Percentiles rank a stretch among this genome's conserved stretches.
These are phyloP conservation scores for Ascaphus truei DNA, from an alignment of 2,113 vertebrate genomes.

Conservation along the genomic window DNA sequence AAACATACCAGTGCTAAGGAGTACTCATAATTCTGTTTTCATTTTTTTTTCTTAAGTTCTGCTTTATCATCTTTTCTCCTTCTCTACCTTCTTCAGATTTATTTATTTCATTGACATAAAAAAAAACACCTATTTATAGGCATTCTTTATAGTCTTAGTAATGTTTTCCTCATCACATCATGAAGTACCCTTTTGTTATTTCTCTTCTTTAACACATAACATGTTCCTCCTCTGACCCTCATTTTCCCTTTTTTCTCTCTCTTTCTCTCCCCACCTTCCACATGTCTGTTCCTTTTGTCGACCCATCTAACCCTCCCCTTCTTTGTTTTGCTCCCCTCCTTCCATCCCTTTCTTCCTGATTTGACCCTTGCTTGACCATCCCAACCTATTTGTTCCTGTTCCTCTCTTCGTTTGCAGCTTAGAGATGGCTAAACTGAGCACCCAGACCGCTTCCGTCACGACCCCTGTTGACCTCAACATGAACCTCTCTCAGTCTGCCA, in stretches of 20 bases:
- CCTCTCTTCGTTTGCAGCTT: slow-evolving; percentile 79
- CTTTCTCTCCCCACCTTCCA: slow-evolving; percentile 50
- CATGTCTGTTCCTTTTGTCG: slow-evolving; percentile 49
- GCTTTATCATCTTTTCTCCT: slow-evolving; percentile 61
- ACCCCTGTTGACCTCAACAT: slow-evolving; percentile 87
- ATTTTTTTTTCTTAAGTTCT: slow-evolving; percentile 42
- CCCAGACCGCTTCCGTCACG: slow-evolving; percentile 82
- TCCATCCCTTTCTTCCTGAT: slow-evolving; percentile 40
- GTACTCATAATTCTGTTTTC: slow-evolving; percentile 54
- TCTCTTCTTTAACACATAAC: slow-evolving; percentile 84
- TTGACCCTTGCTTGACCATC: slow-evolving; percentile 56
- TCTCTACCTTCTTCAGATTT: slow-evolving; percentile 58
- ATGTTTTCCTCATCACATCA: slow-evolving; percentile 67
- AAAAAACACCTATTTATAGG: slow-evolving; percentile 43
- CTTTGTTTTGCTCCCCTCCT: slow-evolving; percentile 51
- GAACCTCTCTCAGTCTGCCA: slow-evolving; percentile 81
- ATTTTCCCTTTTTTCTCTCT: slow-evolving; percentile 75
- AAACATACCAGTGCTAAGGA: slow-evolving; percentile 51
- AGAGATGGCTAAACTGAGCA: slow-evolving; percentile 97
- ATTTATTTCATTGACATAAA: slow-evolving; percentile 52
- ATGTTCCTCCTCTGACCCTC: slow-evolving; percentile 77
- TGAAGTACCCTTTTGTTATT: slow-evolving; percentile 75
- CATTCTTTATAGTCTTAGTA: slow-evolving; percentile 58
- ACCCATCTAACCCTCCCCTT: slow-evolving; percentile 53
- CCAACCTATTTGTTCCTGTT: slow-evolving; percentile 63